Base-by-base conservation (phyloP, 2,888 invertebrate species). In the Pseudanteris insignis region DNA sequence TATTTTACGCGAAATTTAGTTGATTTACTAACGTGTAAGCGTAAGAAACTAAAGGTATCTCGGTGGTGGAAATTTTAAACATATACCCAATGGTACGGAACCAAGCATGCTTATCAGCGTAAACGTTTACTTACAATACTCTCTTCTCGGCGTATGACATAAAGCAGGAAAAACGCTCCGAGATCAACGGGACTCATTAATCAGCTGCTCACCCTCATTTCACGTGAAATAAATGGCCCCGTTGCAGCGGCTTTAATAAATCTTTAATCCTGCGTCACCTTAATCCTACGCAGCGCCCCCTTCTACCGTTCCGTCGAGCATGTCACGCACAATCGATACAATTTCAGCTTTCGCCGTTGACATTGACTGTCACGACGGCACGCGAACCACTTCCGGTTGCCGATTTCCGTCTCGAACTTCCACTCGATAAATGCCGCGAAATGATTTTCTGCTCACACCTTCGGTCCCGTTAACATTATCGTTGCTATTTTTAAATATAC, bases 301-400 rank as follows among this genome's bases (percentile, higher is more conserved):
- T 43, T 34, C 21, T 8, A 25, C 8, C 21, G 26, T 30, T 44
- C 34, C 25, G 13, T 14, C 40, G 36, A n/a, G n/a, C 13, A 40
- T 47, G 40, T 50, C 40, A 34, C 58, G 50, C 50, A 46, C 58
- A 58, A 58, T 58, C 59, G 59, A 59, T 59, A 59, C 38, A 41
- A 38, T 44, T 44, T 46, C 32, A 29, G 37, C 21, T 25, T 48
- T 43, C 38, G 26, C 40, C 11, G 12, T 21, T 47, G 40, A 48
- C 40, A 57, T 43, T 29, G 41, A 57, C 34, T 36, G 26, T 15
- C 36, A 32, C 34, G 25, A 14, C 26, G 28, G 26, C 5, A 32
- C 33, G n/a, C 26, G 26, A 26, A 14, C 18, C 18, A 6, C 7
- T 32, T 32, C 11, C 11, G 2, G 12, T 11, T 4, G 11, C 10